A percentile compares a stretch with the other conserved stretches of the same genome.
These are phyloP conservation scores for Ectobius pallidus DNA, from an alignment of 2,888 invertebrate genomes.

Conservation along the genomic window DNA sequence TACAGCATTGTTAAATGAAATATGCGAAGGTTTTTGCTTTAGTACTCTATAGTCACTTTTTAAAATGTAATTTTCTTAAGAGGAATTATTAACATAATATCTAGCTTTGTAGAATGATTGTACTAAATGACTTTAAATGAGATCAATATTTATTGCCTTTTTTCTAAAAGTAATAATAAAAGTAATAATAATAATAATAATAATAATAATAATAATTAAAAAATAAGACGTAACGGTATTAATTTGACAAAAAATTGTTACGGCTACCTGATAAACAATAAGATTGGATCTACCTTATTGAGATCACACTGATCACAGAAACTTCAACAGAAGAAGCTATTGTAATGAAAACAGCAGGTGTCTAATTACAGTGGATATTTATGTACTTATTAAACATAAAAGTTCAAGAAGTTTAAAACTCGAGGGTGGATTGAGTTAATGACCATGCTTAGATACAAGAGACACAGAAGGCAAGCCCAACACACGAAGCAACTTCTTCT, in stretches of 20 bases:
- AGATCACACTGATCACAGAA: neutral
- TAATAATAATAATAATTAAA: no score
- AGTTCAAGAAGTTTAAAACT: neutral
- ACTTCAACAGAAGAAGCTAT: neutral
- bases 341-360: constrained; percentile 24
- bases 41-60: no score
- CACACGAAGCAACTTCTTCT: neutral
- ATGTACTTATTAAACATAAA: constrained; percentile 14
- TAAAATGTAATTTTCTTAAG: no score
- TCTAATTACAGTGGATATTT: constrained; percentile 25
- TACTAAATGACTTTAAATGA: no score
- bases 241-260: neutral
- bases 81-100: no score
- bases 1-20: no score
- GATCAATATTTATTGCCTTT: no score
- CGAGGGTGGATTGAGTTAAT: constrained; percentile 18
- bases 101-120: no score
- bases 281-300: neutral
- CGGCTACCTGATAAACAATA: neutral
- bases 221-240: no score
- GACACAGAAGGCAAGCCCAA: constrained; percentile 15
- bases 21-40: no score
- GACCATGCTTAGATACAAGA: constrained; percentile 20
- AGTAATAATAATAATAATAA: no score
- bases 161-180: no score